Conservation (phyloP, 2,797 vertebrate genomes). For the Poecile montanus region DNA sequence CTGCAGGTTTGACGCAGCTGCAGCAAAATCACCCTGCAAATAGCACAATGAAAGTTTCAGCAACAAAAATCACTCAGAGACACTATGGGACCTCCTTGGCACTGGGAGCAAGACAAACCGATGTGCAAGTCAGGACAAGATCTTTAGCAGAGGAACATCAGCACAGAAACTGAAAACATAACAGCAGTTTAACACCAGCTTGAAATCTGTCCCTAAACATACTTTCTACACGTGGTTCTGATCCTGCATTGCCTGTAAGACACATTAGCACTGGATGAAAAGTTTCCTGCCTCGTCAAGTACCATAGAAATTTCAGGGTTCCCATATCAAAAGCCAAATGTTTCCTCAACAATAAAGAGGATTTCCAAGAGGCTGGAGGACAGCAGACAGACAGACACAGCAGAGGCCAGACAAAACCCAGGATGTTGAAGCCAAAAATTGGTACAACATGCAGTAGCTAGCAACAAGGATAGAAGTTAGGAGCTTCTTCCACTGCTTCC, state of each 20-base stretch:
- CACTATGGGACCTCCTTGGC: neutral
- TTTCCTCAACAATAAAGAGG: neutral
- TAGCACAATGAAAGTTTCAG: neutral
- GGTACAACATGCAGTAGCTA: neutral
- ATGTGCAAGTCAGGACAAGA: neutral
- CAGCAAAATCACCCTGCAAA: slow-evolving; percentile 87
- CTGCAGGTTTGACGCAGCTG: slow-evolving; percentile 88
- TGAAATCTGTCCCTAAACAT: neutral
- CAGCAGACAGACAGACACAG: neutral
- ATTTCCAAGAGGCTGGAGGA: neutral
- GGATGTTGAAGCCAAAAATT: neutral
- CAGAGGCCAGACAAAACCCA: neutral
- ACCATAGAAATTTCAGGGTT: neutral
- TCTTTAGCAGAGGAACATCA: neutral
- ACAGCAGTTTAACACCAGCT: neutral
- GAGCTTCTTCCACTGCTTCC: neutral
- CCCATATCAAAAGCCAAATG: neutral
- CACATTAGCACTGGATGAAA: fast-evolving
- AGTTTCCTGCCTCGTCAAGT: neutral
- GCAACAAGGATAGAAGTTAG: neutral
- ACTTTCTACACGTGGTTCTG: neutral
- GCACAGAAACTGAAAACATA: neutral
- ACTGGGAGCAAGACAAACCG: neutral
- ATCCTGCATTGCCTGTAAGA: neutral
- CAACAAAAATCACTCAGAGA: neutral